Base-by-base conservation (phyloP, 2,888 invertebrate genomes). In the Lamellibrachia columna region DNA sequence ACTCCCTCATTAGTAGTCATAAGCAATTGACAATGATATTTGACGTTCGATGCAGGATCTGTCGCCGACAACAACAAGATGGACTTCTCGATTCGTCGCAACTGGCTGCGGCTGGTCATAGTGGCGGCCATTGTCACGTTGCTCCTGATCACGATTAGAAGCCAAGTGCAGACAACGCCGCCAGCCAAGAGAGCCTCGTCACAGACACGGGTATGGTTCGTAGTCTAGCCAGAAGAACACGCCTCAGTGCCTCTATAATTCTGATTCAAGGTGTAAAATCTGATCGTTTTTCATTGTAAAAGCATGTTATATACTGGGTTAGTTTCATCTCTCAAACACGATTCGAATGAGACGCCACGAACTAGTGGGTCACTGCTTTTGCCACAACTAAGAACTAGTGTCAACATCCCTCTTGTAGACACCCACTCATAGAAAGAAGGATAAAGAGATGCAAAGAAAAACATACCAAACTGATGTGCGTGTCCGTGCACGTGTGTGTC, bases 401-500 rank as follows among this genome's bases (percentile, higher is more conserved):
- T 40, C 40, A 40, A 40, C 40, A 40, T 40, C 1, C 40, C 40
- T 90, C n/a, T n/a, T 90, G 15, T 40, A 40, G 40, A 40, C 40
- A 1, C 40, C 40, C 40, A 40, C 0, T 22, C n/a, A 90, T 22
- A 90, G 40, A 40, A 40, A 40, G 40, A 40, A 40, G 40, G 1
- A 40, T 40, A 40, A n/a, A n/a, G 40, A 40, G 40, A 40, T 40
- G 40, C 40, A 40, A 40, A 40, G 1, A 40, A 40, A 40, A 40
- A 40, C 40, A 40, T 40, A 40, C 40, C 40, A 40, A 40, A 40
- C 40, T 40, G 40, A 90, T 91, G 3, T 15, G 6, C 28, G 53
- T 91, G 52, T 90, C n/a, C 91, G 95, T 96, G 40, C 95, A 96
- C 97, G 90, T 97, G 97, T 95, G 94, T 97, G 91, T 95, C 97